Evolutionary conservation across 1,140 invertebrate genomes (phyloP).

Genomic region (Ectropis grisescens): DNA sequence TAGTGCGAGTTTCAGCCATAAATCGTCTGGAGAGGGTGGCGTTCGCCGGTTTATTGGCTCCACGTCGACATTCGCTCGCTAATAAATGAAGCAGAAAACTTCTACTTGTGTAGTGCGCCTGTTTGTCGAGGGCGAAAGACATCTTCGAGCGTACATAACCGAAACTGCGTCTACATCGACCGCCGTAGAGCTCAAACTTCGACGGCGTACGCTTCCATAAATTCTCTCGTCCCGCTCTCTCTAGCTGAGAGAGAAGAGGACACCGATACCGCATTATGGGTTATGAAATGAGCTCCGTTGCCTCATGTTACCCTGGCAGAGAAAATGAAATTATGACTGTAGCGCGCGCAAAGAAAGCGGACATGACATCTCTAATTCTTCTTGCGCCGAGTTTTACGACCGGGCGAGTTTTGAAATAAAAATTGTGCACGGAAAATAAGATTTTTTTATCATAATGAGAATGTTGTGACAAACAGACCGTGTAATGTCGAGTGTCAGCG

Average conservation of each 20-base stretch:
- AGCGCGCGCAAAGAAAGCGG: slow-evolving; percentile 46
- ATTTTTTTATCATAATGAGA: too few relatives aligned
- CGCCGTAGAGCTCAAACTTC: slow-evolving; percentile 41
- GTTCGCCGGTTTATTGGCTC: slow-evolving; percentile 55
- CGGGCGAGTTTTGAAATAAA: slow-evolving; percentile 4
- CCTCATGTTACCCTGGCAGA: slow-evolving; percentile 41
- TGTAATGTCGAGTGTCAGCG: too few relatives aligned
- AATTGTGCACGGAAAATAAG: too few relatives aligned
- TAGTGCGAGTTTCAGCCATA: slow-evolving; percentile 57
- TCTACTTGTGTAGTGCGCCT: slow-evolving; percentile 44
- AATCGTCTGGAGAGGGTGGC: slow-evolving; percentile 59
- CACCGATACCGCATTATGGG: slow-evolving; percentile 40
- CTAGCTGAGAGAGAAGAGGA: slow-evolving; percentile 21
- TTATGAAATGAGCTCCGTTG: slow-evolving; percentile 57
- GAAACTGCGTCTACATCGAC: slow-evolving; percentile 27
- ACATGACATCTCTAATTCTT: slow-evolving; percentile 26
- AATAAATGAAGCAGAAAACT: slow-evolving; percentile 68
- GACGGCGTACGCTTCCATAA: slow-evolving; percentile 31
- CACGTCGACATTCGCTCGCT: slow-evolving; percentile 48
- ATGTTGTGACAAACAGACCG: too few relatives aligned
- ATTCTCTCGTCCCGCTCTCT: slow-evolving; percentile 20
- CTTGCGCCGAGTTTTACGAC: slow-evolving; percentile 11
- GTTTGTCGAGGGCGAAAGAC: slow-evolving; percentile 41
- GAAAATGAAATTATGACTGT: slow-evolving; percentile 58
- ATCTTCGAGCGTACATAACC: slow-evolving; percentile 19